These are phyloP conservation scores for Oscheius sp. DNA, from an alignment of 1,140 invertebrate species.

Conservation along the genomic window DNA sequence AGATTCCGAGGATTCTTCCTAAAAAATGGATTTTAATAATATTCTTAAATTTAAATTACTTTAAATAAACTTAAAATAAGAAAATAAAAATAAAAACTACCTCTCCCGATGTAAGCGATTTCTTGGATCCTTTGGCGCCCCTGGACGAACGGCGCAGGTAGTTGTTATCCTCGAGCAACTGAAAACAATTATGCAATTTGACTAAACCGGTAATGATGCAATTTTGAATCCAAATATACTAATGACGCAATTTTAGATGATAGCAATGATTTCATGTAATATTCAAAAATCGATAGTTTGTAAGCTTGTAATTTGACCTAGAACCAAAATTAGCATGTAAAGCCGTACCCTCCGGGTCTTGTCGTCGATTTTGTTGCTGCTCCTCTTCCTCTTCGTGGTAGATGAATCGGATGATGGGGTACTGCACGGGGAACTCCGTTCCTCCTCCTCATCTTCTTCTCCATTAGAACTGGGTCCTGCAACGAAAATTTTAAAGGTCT, in stretches of 20 bases:
- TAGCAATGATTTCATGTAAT: too few relatives aligned
- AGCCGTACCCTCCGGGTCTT: slow-evolving; percentile 5
- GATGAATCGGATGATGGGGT: neutral
- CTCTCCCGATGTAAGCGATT: too few relatives aligned
- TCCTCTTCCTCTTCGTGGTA: slow-evolving; percentile 12
- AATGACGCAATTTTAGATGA: too few relatives aligned
- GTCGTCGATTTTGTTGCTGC: slow-evolving; percentile 4
- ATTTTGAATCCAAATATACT: too few relatives aligned
- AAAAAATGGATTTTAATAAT: slow-evolving; percentile 3
- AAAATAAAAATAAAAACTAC: neutral
- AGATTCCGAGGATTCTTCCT: slow-evolving; percentile 21
- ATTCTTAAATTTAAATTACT: too few relatives aligned
- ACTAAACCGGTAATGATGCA: too few relatives aligned
- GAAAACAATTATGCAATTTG: neutral
- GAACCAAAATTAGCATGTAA: neutral
- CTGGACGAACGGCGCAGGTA: slow-evolving; percentile 28
- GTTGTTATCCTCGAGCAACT: slow-evolving; percentile 39
- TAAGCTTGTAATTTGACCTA: too few relatives aligned
- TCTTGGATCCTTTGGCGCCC: too few relatives aligned
- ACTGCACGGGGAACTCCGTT: neutral
- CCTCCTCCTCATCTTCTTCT: neutral
- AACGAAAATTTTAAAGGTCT: too few relatives aligned
- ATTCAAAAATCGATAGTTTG: too few relatives aligned
- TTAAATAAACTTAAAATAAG: neutral
- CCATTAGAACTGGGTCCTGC: neutral